Conservation (phyloP, 1,140 invertebrate genomes). For the Mactra quadrangularis region DNA sequence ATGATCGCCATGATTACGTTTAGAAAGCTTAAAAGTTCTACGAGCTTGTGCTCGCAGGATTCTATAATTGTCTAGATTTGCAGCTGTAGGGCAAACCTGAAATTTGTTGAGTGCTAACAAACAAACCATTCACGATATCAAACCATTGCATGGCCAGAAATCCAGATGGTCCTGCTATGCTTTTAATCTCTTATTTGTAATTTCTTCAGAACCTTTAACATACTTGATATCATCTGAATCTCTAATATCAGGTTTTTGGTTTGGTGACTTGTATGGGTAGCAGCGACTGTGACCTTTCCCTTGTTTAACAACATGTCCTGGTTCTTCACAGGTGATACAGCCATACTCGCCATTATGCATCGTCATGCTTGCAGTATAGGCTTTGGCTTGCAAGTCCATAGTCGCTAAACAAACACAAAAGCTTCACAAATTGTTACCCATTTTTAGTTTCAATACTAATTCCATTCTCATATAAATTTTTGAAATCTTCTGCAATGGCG, state of each 20-base stretch:
- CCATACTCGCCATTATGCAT: constrained; percentile 23
- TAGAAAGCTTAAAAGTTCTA: too few species aligned
- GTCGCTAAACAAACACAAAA: constrained; percentile 31
- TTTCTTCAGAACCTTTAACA: constrained; percentile 9
- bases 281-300: constrained; percentile 42
- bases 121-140: constrained; percentile 58
- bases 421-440: constrained; percentile 24
- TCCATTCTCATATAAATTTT: constrained; percentile 32
- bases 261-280: constrained; percentile 20
- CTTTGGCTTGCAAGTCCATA: constrained; percentile 29
- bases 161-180: constrained; percentile 41
- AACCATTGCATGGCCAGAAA: constrained; percentile 22
- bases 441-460: background rate
- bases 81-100: too few species aligned
- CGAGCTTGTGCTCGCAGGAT: too few species aligned
- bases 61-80: too few species aligned
- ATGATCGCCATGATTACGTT: too few species aligned
- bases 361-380: constrained; percentile 11
- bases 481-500: constrained; percentile 32
- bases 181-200: constrained; percentile 28
- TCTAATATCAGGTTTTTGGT: background rate
- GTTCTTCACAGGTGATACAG: constrained; percentile 46
- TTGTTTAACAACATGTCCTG: constrained; percentile 6
- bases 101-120: constrained; percentile 41
- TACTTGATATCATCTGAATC: constrained; percentile 17